phyloP scores from a whole-genome alignment of 1,140 invertebrate species.

The Euura saliciscinereae region DNA sequence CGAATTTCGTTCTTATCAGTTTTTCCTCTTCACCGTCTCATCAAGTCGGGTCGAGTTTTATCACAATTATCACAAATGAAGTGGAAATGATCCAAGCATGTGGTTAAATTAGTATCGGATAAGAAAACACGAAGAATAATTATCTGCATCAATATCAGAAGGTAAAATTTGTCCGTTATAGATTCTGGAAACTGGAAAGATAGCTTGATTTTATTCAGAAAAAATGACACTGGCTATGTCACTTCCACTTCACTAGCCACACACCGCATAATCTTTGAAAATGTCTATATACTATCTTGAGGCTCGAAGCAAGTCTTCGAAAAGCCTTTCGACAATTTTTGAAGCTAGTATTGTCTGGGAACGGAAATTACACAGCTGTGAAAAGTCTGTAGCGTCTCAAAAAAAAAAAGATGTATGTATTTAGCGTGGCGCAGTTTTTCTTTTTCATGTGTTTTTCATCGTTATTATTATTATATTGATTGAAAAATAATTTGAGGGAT shows the following conservation, averaged over 20 bases:
- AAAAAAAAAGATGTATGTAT: too few species aligned
- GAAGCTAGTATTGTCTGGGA: too few species aligned
- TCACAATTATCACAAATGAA: slow-evolving; percentile 35
- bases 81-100: slow-evolving; percentile 55
- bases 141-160: neutral
- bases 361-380: too few species aligned
- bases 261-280: slow-evolving; percentile 21
- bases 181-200: slow-evolving; percentile 46
- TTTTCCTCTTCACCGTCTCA: neutral
- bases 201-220: slow-evolving; percentile 29
- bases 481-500: neutral
- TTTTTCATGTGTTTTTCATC: too few species aligned
- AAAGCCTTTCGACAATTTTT: too few species aligned
- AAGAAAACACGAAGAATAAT: neutral
- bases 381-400: too few species aligned
- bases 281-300: neutral
- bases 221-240: slow-evolving; percentile 23
- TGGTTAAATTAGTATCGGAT: slow-evolving; percentile 5
- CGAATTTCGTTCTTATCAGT: neutral
- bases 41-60: neutral
- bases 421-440: too few species aligned
- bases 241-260: slow-evolving; percentile 53
- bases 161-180: slow-evolving; percentile 52
- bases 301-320: too few species aligned
- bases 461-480: neutral